Evolutionary conservation across 2,113 vertebrate genomes (phyloP).

Genomic region (Macrotus californicus): DNA sequence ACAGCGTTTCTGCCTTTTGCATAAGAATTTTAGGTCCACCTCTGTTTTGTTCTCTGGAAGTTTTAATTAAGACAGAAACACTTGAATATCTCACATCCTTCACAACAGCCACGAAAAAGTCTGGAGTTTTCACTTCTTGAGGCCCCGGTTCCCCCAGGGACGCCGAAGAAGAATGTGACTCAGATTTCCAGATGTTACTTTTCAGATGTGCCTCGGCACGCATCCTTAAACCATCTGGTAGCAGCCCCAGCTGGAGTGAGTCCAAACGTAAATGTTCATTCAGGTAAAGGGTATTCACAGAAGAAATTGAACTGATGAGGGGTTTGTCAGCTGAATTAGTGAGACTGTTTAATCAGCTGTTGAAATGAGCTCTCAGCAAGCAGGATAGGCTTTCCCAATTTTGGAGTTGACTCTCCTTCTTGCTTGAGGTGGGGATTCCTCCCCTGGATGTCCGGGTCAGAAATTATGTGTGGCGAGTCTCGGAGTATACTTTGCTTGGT

Average conservation of each 20-base stretch:
- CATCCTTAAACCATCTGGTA: conserved; percentile 55
- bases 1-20: not conserved
- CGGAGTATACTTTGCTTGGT: not conserved
- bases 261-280: conserved; percentile 46
- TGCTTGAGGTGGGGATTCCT: not conserved
- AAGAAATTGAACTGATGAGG: conserved; percentile 15
- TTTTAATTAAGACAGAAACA: conserved; percentile 49
- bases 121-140: conserved; percentile 39
- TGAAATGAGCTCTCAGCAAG: conserved; percentile 8
- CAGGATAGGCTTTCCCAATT: not conserved
- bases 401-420: not conserved
- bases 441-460: not conserved
- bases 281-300: conserved; percentile 51
- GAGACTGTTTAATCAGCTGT: conserved; percentile 29
- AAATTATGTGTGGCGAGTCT: not conserved
- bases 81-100: conserved; percentile 17
- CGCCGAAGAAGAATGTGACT: conserved; percentile 54
- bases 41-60: conserved; percentile 15
- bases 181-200: conserved; percentile 65
- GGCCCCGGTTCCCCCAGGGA: conserved; percentile 28
- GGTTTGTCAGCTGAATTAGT: conserved; percentile 22
- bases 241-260: conserved; percentile 44
- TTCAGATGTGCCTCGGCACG: conserved; percentile 49
- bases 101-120: not conserved
- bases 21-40: not conserved